phyloP scores from a whole-genome alignment of 2,113 vertebrate species.

The Jacana jacana region DNA sequence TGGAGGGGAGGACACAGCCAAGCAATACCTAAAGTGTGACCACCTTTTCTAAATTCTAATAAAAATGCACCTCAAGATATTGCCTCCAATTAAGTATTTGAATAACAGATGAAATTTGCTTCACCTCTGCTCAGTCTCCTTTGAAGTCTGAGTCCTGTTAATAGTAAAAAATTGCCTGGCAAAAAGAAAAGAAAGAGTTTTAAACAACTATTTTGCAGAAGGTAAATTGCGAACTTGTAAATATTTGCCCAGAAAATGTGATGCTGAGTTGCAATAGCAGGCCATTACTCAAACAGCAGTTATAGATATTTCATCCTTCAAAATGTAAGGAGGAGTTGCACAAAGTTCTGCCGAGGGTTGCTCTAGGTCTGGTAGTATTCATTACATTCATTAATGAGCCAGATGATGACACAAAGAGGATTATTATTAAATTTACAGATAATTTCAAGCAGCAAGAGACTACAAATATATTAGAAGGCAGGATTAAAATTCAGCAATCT shows the following conservation, averaged over 20 bases:
- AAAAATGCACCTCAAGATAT: not conserved
- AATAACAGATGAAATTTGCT: not conserved
- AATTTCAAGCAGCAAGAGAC: slow-evolving; percentile 11
- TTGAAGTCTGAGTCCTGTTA: not conserved
- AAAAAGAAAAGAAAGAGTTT: not conserved
- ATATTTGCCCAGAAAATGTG: not conserved
- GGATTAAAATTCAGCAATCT: not conserved
- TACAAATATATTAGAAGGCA: not conserved
- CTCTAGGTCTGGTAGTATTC: not conserved
- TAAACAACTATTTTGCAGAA: not conserved
- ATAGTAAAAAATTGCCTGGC: not conserved
- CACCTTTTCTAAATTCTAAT: not conserved
- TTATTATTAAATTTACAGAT: slow-evolving; percentile 22
- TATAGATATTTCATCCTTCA: not conserved
- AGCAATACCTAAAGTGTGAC: not conserved
- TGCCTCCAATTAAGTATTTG: not conserved
- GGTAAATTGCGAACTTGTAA: not conserved
- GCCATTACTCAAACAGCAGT: not conserved
- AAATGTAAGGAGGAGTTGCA: not conserved
- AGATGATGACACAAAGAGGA: not conserved
- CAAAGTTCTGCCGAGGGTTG: not conserved
- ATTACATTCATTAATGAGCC: not conserved
- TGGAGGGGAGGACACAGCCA: not conserved
- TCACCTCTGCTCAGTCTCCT: not conserved
- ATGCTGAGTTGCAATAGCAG: not conserved